These are phyloP conservation scores for Perca schrenkii DNA, from an alignment of 2,113 vertebrate genomes.

Conservation along the genomic window DNA sequence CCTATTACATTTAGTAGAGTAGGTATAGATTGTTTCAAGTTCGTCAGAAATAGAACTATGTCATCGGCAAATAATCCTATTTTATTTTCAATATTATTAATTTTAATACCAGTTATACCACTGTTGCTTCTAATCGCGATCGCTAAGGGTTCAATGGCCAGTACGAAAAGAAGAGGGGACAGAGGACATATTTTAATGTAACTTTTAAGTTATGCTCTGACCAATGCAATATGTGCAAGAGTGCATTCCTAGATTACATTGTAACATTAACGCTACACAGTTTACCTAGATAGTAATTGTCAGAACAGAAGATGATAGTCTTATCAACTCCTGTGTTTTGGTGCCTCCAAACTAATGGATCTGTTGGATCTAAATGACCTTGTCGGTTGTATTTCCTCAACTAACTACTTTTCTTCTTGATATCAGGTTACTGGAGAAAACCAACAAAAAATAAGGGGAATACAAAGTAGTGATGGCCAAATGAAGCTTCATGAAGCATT, in stretches of 20 bases:
- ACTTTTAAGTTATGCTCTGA: not conserved
- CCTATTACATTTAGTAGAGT: too few species aligned
- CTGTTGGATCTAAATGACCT: not conserved
- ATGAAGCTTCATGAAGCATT: too few species aligned
- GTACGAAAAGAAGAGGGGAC: too few species aligned
- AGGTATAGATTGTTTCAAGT: too few species aligned
- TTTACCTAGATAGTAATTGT: not conserved
- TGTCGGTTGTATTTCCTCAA: not conserved
- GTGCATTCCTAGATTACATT: not conserved
- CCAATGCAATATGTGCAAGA: not conserved
- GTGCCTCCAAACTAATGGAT: not conserved
- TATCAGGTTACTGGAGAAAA: not conserved
- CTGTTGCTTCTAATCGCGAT: too few species aligned
- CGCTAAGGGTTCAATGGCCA: too few species aligned
- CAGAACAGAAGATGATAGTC: not conserved
- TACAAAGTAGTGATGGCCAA: too few species aligned
- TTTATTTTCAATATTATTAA: too few species aligned
- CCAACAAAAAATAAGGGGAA: not conserved
- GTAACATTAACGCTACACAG: not conserved
- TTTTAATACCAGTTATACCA: too few species aligned
- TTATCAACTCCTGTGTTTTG: not conserved
- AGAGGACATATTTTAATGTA: not conserved
- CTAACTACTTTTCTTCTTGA: not conserved
- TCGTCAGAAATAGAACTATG: too few species aligned
- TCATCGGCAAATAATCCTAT: too few species aligned